Evolutionary conservation across 2,797 vertebrate species (phyloP), one percentile per base, ranked within the genome.

Genomic region (Sorex maritimensis): DNA sequence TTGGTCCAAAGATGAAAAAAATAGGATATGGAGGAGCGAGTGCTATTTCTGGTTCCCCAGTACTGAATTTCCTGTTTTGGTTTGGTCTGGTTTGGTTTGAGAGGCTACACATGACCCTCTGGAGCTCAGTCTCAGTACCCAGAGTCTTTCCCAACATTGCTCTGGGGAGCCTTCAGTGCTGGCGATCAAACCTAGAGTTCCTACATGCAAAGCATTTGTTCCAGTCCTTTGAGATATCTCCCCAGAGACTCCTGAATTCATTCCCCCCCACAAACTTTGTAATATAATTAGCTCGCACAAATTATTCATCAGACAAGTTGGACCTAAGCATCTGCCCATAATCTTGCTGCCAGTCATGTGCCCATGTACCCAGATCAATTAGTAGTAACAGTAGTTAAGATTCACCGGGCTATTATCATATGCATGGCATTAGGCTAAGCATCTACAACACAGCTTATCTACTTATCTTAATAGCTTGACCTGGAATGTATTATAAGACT

Each of bases 271-370:
- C 52, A 55, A 91, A 75, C 1, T 5, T 68, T 83, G 78, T 88
- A 72, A 74, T n/a, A 19, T 75, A 88, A 94, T 94, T 81, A 93
- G 41, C 21, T 92, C 38, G 58, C 46, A 88, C 55, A 84, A 92
- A 93, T 74, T 30, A 88, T 88, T 65, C 69, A 44, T 83, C 12
- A 83, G 68, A 90, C 3, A 88, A 88, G 81, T 63, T 58, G 55
- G 74, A 19, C 38, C 55, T 85, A 86, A 75, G 52, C 10, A 15
- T 79, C 68, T 82, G 30, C 55, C 49, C 17, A 81, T 6, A 5
- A 28, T 3, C 46, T 52, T 49, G 49, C 26, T n/a, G 72, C 65
- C 24, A 11, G 24, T 87, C 74, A 41, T 82, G 73, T 79, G 24
- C 38, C 21, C 2, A 24, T 30, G 68, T 11, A 52, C 28, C 10